Conservation (phyloP, 2,888 invertebrate genomes). For the Drosophila crucigera region DNA sequence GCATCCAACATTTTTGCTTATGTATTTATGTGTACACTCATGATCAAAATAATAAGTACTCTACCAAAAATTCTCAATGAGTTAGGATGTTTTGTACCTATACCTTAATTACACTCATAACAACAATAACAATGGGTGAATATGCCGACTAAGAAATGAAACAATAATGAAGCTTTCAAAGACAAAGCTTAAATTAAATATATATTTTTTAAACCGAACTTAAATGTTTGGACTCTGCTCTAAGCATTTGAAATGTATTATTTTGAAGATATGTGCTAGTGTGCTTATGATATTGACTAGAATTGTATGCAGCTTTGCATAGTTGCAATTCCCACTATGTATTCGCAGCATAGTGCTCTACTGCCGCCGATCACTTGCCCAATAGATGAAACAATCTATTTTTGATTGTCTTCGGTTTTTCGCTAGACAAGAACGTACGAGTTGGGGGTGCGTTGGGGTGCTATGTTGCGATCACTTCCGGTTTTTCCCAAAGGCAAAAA, state of each 20-base stretch:
- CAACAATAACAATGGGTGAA: neutral
- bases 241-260: neutral
- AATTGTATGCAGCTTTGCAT: neutral
- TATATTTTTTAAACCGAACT: neutral
- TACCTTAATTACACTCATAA: neutral
- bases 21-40: conserved; percentile 2
- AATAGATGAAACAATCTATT: conserved; percentile 72
- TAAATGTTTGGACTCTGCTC: neutral
- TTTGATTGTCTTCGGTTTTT: conserved; percentile 53
- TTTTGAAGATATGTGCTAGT: neutral
- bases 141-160: neutral
- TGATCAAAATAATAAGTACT: neutral
- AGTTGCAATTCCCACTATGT: conserved; percentile 1
- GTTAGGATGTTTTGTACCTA: neutral
- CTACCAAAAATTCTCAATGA: neutral
- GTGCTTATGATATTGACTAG: neutral
- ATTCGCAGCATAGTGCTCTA: conserved; percentile 41
- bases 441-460: conserved; percentile 16
- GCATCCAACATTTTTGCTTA: conserved; percentile 47
- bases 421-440: conserved; percentile 16
- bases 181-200: neutral
- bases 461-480: conserved; percentile 58
- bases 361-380: conserved; percentile 56
- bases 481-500: conserved; percentile 60
- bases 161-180: neutral